Conservation (phyloP, 2,888 invertebrate genomes). For the Papilio elwesi region DNA sequence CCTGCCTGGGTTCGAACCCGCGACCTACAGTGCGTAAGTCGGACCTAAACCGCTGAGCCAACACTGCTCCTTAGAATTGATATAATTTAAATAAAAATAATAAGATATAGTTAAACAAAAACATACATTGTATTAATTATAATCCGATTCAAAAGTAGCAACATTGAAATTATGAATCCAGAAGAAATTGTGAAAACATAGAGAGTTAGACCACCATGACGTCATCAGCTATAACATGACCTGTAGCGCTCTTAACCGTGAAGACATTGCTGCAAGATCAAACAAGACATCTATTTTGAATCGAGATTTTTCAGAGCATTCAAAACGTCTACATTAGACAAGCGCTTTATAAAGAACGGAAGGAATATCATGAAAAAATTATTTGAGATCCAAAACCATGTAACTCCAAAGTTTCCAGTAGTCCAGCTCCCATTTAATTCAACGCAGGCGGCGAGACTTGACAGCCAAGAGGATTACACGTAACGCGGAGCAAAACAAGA, state of each 20-base stretch:
- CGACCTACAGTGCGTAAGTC: too few species aligned
- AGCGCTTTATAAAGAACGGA: too few species aligned
- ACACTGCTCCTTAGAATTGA: too few species aligned
- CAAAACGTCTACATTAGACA: not conserved
- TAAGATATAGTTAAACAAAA: not conserved
- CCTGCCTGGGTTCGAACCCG: too few species aligned
- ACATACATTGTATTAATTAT: not conserved
- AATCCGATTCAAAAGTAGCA: not conserved
- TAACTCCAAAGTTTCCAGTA: constrained; percentile 53
- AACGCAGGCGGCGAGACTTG: constrained; percentile 56
- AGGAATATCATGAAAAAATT: not conserved
- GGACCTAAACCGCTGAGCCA: too few species aligned
- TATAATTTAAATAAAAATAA: not conserved
- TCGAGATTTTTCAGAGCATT: not conserved
- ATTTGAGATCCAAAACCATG: constrained; percentile 33
- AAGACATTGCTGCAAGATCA: constrained; percentile 14
- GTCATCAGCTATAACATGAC: too few species aligned
- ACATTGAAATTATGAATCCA: too few species aligned
- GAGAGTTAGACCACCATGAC: too few species aligned
- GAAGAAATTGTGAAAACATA: too few species aligned
- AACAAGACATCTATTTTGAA: not conserved
- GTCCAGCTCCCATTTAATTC: constrained; percentile 57
- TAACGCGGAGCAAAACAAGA: constrained; percentile 62
- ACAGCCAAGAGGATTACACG: constrained; percentile 63
- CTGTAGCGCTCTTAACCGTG: not conserved